A percentile compares a stretch with the other conserved stretches of the same genome.
These are phyloP conservation scores for Abramis brama DNA, from an alignment of 2,113 vertebrate genomes.

Conservation along the genomic window DNA sequence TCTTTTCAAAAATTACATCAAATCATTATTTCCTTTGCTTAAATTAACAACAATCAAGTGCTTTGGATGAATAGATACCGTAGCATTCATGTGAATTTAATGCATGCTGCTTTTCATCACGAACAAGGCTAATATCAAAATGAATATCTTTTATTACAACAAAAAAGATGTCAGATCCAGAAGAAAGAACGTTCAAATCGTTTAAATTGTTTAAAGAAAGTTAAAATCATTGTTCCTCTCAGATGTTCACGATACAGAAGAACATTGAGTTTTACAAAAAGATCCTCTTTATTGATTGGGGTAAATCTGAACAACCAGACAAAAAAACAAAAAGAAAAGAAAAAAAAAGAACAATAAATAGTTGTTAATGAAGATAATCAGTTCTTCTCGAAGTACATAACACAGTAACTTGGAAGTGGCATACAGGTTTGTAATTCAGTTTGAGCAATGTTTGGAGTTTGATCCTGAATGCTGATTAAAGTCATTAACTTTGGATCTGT, in stretches of 20 bases:
- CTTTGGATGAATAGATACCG: background rate
- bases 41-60: background rate
- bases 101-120: background rate
- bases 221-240: slow-evolving; percentile 27
- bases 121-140: background rate
- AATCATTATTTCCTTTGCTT: background rate
- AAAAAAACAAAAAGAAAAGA: slow-evolving; percentile 63
- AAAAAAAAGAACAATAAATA: slow-evolving; percentile 79
- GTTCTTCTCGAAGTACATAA: slow-evolving; percentile 60
- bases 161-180: background rate
- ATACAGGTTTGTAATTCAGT: slow-evolving; percentile 59
- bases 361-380: slow-evolving; percentile 72
- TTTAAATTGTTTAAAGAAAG: background rate
- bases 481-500: slow-evolving; percentile 73
- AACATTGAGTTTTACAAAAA: slow-evolving; percentile 80
- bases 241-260: slow-evolving; percentile 67
- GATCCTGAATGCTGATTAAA: slow-evolving; percentile 66
- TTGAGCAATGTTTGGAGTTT: slow-evolving; percentile 57
- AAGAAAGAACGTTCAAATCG: background rate
- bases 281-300: slow-evolving; percentile 77
- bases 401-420: slow-evolving; percentile 70
- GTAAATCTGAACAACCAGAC: slow-evolving; percentile 70
- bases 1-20: no score
- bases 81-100: background rate
- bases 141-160: background rate